Percentiles rank a stretch among this genome's conserved stretches.
Conservation (phyloP, 2,888 invertebrate species). For the Cantharis lateralis region DNA sequence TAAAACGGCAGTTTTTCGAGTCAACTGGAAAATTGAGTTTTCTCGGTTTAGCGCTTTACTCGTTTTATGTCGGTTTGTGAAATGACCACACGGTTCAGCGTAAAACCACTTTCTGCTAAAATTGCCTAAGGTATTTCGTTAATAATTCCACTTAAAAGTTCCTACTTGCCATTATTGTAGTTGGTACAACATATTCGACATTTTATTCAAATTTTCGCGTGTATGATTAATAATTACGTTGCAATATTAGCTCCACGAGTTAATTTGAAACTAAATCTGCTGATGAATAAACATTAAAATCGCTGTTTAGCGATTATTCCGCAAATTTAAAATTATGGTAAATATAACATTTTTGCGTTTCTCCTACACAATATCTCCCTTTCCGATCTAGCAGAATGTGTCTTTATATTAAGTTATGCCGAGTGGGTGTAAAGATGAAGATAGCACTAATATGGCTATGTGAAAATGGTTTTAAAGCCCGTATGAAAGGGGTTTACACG, state of each 20-base stretch:
- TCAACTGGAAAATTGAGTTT: constrained; percentile 9
- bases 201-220: neutral
- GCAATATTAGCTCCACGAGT: neutral
- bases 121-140: constrained; percentile 13
- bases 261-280: neutral
- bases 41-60: constrained; percentile 17
- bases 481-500: constrained; percentile 34
- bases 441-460: constrained; percentile 15
- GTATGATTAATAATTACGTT: neutral
- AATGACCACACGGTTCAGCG: constrained; percentile 21
- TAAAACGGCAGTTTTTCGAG: neutral
- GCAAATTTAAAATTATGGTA: too few relatives aligned
- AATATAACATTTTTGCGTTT: neutral
- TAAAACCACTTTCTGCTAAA: constrained; percentile 15
- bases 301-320: neutral
- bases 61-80: constrained; percentile 16
- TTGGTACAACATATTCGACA: neutral
- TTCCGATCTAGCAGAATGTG: neutral
- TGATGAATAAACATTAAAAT: constrained; percentile 1
- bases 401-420: constrained; percentile 11
- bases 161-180: neutral
- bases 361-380: neutral
- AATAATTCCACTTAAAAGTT: constrained; percentile 6
- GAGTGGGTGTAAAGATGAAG: constrained; percentile 25
- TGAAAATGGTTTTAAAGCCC: constrained; percentile 20